Conservation (phyloP, 2,797 vertebrate genomes). For the Diglossa cyanea region DNA sequence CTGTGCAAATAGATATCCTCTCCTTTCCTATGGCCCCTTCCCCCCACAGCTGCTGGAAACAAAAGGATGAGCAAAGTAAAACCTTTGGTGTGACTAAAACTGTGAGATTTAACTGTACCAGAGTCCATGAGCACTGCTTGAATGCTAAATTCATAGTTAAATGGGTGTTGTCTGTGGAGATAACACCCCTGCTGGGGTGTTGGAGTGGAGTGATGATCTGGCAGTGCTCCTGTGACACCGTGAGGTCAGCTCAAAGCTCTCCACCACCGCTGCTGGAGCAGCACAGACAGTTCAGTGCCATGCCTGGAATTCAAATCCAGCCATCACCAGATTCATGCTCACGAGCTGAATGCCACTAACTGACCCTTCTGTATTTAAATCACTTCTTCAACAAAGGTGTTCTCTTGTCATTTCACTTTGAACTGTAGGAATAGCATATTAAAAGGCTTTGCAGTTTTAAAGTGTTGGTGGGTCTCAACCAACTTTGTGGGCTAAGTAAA, state of each 20-base stretch:
- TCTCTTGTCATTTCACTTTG: background rate
- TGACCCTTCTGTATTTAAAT: background rate
- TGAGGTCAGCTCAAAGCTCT: background rate
- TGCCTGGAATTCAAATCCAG: background rate
- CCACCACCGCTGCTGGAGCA: background rate
- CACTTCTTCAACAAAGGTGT: background rate
- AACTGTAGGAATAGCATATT: background rate
- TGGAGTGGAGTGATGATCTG: background rate
- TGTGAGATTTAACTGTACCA: background rate
- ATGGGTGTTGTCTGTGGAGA: background rate
- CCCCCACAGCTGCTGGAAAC: background rate
- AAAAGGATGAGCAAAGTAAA: background rate
- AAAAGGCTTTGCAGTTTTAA: constrained; percentile 3
- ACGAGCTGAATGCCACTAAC: background rate
- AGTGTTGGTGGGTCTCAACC: background rate
- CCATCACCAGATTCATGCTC: background rate
- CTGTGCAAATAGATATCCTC: background rate
- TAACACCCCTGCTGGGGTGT: background rate
- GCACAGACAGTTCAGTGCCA: background rate
- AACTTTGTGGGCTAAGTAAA: constrained; percentile 6
- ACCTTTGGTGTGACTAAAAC: background rate
- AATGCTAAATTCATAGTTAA: background rate
- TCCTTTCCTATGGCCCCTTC: background rate
- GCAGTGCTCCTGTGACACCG: fast-evolving
- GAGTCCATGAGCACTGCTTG: background rate